Conservation (phyloP, 2,888 invertebrate species). For the Suillia variegata region DNA sequence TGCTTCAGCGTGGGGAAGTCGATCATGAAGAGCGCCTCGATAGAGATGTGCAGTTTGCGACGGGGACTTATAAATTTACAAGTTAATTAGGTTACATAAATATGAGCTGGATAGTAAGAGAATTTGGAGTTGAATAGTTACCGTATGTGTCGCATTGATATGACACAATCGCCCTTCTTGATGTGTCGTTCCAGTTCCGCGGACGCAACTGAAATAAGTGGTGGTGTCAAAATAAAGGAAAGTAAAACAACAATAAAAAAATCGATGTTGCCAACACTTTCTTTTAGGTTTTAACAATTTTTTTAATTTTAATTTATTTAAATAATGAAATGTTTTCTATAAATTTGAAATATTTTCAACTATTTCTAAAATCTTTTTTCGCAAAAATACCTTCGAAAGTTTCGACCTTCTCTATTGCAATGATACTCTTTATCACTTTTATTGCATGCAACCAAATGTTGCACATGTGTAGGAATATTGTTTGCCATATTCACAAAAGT, state of each 20-base stretch:
- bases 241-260: conserved; percentile 18
- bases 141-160: conserved; percentile 61
- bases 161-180: conserved; percentile 61
- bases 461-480: too few species aligned
- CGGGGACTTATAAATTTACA: conserved; percentile 54
- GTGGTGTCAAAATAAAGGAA: not conserved
- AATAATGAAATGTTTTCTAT: too few species aligned
- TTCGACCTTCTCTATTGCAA: too few species aligned
- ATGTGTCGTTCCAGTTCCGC: conserved; percentile 59
- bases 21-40: conserved; percentile 62
- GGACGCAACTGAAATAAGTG: conserved; percentile 52
- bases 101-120: not conserved
- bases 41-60: conserved; percentile 59
- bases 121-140: conserved; percentile 32
- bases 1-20: conserved; percentile 61
- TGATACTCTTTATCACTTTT: too few species aligned
- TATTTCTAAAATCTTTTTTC: too few species aligned
- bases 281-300: conserved; percentile 30
- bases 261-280: conserved; percentile 30
- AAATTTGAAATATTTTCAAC: too few species aligned
- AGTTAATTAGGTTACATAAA: not conserved
- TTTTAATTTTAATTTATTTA: too few species aligned
- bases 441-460: too few species aligned
- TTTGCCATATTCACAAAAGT: too few species aligned
- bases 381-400: too few species aligned